Evolutionary conservation across 30 jellyfish, hydroid and myxozoan species (phyloP), one percentile per base, ranked within the genome.

Genomic region (Haliclystus octoradiatus): DNA sequence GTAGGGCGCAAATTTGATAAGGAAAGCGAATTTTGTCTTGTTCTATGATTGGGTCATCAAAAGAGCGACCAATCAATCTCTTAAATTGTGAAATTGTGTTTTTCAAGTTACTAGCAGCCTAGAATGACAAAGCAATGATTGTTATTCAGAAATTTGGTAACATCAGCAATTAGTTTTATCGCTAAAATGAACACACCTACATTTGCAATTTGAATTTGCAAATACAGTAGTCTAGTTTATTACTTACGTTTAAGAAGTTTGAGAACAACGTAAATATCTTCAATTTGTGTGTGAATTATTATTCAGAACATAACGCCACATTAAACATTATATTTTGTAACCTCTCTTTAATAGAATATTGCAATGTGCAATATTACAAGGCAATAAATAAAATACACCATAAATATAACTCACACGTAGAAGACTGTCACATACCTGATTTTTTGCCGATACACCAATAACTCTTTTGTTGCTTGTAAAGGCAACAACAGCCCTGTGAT

Each of bases 51-150:
- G 99, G 96, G 67, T 92, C 99, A 67, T 78, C 93, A 61, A 34
- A 92, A 50, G 64, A 62, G 34, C 88, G 83, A 2, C 99, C 99
- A 66, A 92, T 66, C 81, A 92, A 75, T 50, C 95, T 75, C 60
- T 92, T 92, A 72, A 92, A 32, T 34, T 79, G 93, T 28, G 83
- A 72, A 32, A 92, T 57, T 13, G 99, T 92, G 26, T 74, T 70
- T 69, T 76, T 82, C 4, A 77, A 80, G 68, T 92, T 92, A 63
- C 85, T 83, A 5, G 84, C 51, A 22, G 51, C 71, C 94, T 84
- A 67, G 23, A 70, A 70, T 2, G n/a, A n/a, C n/a, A n/a, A n/a
- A n/a, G n/a, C n/a, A n/a, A n/a, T n/a, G n/a, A n/a, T n/a, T n/a
- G 5, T 57, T 57, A 24, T 46, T 9, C 12, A 46, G 60, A 46